These are phyloP conservation scores for Acrocephalus arundinaceus DNA, from an alignment of 2,113 vertebrate genomes.

Conservation along the genomic window DNA sequence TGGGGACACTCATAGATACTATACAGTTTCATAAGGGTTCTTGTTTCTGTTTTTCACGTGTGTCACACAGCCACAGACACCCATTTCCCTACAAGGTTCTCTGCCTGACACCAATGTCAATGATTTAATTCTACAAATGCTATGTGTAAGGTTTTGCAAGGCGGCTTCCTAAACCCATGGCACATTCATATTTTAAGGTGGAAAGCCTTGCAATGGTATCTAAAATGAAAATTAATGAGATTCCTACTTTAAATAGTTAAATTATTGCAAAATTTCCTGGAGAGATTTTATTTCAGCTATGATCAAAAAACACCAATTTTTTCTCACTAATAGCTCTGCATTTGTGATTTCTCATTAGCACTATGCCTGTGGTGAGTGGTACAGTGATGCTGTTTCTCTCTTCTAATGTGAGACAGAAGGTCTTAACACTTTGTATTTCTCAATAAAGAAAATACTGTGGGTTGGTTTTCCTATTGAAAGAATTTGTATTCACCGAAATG, in stretches of 20 bases:
- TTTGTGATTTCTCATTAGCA: neutral
- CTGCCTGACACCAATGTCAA: neutral
- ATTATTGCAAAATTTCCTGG: neutral
- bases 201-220: neutral
- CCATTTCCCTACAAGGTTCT: neutral
- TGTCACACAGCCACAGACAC: neutral
- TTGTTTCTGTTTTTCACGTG: neutral
- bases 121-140: neutral
- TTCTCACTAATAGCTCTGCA: neutral
- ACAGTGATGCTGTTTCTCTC: neutral
- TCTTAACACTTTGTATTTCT: neutral
- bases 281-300: neutral
- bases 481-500: neutral
- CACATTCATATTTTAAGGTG: neutral
- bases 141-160: neutral
- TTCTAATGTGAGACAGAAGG: neutral
- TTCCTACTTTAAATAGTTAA: neutral
- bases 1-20: too few relatives aligned
- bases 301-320: accelerated
- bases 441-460: neutral
- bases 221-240: neutral
- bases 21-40: neutral
- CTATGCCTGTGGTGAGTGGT: neutral
- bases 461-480: neutral
- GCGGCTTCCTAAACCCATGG: neutral